Conservation (phyloP, 2,113 vertebrate species). For the Cephalopterus ornatus region DNA sequence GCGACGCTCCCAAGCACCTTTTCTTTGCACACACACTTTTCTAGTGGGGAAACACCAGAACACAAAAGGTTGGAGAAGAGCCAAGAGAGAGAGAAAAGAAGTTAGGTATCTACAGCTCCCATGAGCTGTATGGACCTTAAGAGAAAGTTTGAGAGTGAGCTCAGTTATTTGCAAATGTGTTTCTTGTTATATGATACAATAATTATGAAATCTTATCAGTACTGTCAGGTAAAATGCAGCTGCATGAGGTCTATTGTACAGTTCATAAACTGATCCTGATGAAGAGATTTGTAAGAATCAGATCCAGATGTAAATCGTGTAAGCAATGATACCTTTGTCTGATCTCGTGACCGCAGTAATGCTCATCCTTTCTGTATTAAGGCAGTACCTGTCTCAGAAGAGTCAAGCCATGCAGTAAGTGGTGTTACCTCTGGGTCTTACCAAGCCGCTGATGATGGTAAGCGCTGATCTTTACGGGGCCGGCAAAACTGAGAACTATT, state of each 20-base stretch:
- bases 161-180: constrained; percentile 12
- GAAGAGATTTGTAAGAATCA: neutral
- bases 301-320: neutral
- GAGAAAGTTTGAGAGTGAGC: neutral
- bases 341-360: neutral
- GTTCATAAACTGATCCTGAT: neutral
- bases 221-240: neutral
- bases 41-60: constrained; percentile 59
- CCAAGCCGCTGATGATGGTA: neutral
- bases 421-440: neutral
- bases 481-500: neutral
- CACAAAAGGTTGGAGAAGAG: neutral
- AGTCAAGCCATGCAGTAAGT: neutral
- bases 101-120: neutral
- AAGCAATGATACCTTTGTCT: neutral
- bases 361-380: neutral
- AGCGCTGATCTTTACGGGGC: neutral
- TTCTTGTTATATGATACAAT: neutral
- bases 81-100: neutral
- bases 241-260: neutral
- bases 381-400: neutral
- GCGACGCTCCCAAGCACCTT: constrained; percentile 76
- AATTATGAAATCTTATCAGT: neutral
- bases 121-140: neutral
- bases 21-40: constrained; percentile 88